Conservation (phyloP, 2,113 vertebrate genomes). For the Accipiter virgatus region DNA sequence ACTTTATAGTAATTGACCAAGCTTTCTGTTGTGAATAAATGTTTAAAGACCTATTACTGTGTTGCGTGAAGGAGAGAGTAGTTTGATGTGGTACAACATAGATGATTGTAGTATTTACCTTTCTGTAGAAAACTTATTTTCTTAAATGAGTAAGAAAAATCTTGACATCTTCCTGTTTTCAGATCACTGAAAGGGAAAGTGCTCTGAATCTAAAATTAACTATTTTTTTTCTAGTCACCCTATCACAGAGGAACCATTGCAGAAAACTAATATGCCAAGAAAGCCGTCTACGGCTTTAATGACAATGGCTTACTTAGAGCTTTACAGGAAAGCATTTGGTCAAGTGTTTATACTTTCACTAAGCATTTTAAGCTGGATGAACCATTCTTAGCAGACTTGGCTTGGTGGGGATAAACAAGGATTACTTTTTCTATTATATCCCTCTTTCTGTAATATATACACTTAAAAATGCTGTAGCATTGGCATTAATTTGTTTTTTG, state of each 20-base stretch:
- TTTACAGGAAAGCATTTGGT: conserved; percentile 27
- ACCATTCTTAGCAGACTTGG: not conserved
- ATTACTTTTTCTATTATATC: conserved; percentile 23
- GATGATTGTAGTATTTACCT: not conserved
- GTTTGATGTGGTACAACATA: not conserved
- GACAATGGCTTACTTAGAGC: not conserved
- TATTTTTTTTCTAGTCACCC: not conserved
- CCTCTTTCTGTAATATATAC: not conserved
- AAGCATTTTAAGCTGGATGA: conserved; percentile 55
- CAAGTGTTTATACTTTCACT: conserved; percentile 11
- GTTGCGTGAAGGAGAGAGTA: not conserved
- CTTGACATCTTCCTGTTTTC: not conserved
- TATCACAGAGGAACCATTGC: not conserved
- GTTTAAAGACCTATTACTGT: not conserved
- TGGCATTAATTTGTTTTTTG: not conserved
- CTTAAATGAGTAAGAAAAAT: not conserved
- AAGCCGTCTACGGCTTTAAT: not conserved
- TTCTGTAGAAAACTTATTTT: not conserved
- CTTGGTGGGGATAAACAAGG: conserved; percentile 29
- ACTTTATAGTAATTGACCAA: not conserved
- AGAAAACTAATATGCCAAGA: not conserved
- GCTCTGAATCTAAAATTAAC: not conserved
- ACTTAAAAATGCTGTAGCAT: not conserved
- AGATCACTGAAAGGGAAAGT: not conserved
- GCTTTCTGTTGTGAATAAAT: not conserved